Percentiles rank a stretch among this genome's conserved stretches.
Conservation (phyloP, 2,888 invertebrate genomes). For the Magallana nippona region DNA sequence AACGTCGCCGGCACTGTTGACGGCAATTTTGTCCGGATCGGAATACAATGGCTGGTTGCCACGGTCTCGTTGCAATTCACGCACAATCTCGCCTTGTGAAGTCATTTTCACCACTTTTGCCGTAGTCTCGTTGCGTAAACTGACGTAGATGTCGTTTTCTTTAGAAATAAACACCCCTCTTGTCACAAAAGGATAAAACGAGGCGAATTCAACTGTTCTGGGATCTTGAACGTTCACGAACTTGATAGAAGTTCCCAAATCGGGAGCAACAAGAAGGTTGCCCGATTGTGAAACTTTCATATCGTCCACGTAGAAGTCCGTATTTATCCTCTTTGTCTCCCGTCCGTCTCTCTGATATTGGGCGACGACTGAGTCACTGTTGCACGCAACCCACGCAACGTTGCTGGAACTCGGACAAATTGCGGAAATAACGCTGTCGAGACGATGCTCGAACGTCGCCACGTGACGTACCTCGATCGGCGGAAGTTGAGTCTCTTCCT, state of each 20-base stretch:
- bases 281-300: conserved; percentile 27
- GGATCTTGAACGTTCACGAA: not conserved
- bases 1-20: conserved; percentile 27
- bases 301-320: conserved; percentile 37
- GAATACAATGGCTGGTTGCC: not conserved
- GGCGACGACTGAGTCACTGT: not conserved
- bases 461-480: conserved; percentile 34
- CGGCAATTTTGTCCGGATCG: conserved; percentile 14
- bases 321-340: conserved; percentile 25
- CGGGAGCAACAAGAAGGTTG: conserved; percentile 17
- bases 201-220: not conserved
- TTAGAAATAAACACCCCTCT: conserved; percentile 30
- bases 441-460: conserved; percentile 1
- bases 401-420: conserved; percentile 32
- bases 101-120: conserved; percentile 34
- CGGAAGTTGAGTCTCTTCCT: conserved; percentile 33
- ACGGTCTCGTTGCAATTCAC: conserved; percentile 24
- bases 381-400: conserved; percentile 28
- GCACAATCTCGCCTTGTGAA: conserved; percentile 3
- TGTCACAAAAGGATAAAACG: not conserved
- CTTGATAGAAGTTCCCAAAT: not conserved
- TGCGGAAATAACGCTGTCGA: conserved; percentile 1
- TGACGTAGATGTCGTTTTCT: conserved; percentile 18
- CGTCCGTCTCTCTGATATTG: conserved; percentile 29
- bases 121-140: not conserved